Conservation (phyloP, 2,113 vertebrate genomes). For the Oriolus oriolus region DNA sequence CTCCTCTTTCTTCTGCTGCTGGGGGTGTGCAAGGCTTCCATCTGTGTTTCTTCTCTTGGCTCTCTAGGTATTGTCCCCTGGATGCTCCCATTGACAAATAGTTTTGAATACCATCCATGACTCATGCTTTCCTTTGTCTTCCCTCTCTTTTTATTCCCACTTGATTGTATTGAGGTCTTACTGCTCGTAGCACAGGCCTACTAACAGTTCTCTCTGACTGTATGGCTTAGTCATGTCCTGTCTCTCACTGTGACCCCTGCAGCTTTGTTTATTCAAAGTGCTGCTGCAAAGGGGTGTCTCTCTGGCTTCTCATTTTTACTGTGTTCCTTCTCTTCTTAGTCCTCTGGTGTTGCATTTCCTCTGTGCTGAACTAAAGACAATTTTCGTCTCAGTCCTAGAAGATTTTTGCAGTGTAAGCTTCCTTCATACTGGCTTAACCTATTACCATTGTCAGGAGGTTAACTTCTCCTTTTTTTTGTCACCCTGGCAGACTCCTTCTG, state of each 20-base stretch:
- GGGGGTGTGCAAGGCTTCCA: background rate
- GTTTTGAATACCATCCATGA: background rate
- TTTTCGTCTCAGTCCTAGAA: background rate
- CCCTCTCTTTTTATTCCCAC: background rate
- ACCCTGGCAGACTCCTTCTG: slow-evolving; percentile 12
- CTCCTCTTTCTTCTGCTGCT: background rate
- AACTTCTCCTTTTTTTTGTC: slow-evolving; percentile 39
- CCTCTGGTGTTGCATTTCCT: background rate
- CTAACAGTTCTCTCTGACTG: background rate
- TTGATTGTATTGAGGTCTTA: background rate
- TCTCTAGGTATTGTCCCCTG: background rate
- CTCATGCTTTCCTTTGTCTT: background rate
- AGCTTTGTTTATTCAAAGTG: slow-evolving; percentile 1
- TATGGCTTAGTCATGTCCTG: background rate
- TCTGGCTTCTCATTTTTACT: background rate
- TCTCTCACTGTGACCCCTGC: background rate
- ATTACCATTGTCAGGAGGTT: slow-evolving; percentile 42
- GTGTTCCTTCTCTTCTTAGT: background rate
- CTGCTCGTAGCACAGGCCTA: background rate
- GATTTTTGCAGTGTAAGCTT: background rate
- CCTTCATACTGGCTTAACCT: background rate
- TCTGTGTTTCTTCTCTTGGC: background rate
- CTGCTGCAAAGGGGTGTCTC: background rate
- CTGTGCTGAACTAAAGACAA: slow-evolving; percentile 10
- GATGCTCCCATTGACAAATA: background rate